Percentiles rank a stretch among this genome's conserved stretches.
Evolutionary conservation across 2,888 invertebrate genomes (phyloP).

Genomic region (Parnassius smintheus): DNA sequence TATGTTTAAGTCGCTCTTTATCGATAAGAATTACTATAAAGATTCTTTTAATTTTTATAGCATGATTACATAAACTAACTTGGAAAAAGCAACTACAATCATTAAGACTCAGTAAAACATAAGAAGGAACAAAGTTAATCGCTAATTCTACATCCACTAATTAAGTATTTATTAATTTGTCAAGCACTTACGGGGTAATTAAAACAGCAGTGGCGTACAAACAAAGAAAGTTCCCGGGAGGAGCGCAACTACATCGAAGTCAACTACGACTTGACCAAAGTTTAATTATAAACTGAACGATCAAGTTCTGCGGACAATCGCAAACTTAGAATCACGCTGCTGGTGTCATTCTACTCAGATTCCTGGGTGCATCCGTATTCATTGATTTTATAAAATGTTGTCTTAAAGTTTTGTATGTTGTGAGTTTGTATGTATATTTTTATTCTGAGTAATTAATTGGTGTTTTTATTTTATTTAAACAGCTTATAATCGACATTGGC

Average conservation of each 20-base stretch:
- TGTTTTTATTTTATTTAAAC: too few species aligned
- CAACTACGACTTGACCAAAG: conserved; percentile 66
- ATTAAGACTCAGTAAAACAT: background rate
- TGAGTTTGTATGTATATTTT: too few species aligned
- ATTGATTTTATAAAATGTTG: background rate
- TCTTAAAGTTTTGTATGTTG: too few species aligned
- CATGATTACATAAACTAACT: background rate
- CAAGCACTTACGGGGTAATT: conserved; percentile 57
- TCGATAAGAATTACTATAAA: too few species aligned
- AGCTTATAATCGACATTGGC: too few species aligned
- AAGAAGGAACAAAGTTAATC: conserved; percentile 10
- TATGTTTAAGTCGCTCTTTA: too few species aligned
- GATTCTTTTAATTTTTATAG: too few species aligned
- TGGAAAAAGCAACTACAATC: background rate
- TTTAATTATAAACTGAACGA: conserved; percentile 77
- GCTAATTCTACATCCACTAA: conserved; percentile 16
- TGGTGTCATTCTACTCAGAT: conserved; percentile 36
- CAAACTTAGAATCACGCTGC: conserved; percentile 57
- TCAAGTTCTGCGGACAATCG: conserved; percentile 63
- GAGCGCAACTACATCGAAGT: conserved; percentile 58
- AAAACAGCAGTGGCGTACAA: conserved; percentile 61
- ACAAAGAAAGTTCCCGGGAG: conserved; percentile 62
- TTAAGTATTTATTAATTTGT: conserved; percentile 46
- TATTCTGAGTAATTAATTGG: too few species aligned
- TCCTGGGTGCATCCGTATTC: conserved; percentile 9